phyloP scores from a whole-genome alignment of 2,888 invertebrate genomes.

The Tetrapedia diversipes region DNA sequence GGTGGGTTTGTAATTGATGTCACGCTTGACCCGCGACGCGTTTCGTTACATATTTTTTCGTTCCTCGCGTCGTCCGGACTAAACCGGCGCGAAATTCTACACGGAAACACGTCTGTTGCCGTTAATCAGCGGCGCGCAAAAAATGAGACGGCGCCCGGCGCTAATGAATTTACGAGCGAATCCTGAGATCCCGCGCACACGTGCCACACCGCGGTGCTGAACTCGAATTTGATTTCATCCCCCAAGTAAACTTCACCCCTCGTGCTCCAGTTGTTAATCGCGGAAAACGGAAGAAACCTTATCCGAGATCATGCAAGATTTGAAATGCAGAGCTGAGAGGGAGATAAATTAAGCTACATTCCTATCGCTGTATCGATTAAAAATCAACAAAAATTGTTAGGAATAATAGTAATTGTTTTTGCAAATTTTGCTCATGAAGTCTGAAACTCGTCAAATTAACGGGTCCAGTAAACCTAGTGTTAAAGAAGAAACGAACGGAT shows the following conservation, averaged over 20 bases:
- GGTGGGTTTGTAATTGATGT: background rate
- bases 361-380: no score
- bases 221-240: constrained; percentile 14
- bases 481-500: no score
- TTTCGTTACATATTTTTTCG: background rate
- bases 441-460: no score
- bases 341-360: no score
- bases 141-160: constrained; percentile 5
- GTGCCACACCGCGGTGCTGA: background rate
- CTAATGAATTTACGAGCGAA: constrained; percentile 35
- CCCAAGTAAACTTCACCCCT: background rate
- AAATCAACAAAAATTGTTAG: no score
- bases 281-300: no score
- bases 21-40: background rate
- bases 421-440: no score
- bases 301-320: no score
- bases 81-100: constrained; percentile 25
- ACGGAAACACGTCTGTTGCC: constrained; percentile 13
- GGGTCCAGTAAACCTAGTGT: no score
- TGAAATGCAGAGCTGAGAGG: no score
- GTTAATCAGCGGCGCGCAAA: constrained; percentile 30
- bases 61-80: background rate
- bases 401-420: no score
- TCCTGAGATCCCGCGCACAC: constrained; percentile 16
- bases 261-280: no score